Evolutionary conservation across 1,140 invertebrate genomes (phyloP).

Genomic region (Leptoteleia sp.): DNA sequence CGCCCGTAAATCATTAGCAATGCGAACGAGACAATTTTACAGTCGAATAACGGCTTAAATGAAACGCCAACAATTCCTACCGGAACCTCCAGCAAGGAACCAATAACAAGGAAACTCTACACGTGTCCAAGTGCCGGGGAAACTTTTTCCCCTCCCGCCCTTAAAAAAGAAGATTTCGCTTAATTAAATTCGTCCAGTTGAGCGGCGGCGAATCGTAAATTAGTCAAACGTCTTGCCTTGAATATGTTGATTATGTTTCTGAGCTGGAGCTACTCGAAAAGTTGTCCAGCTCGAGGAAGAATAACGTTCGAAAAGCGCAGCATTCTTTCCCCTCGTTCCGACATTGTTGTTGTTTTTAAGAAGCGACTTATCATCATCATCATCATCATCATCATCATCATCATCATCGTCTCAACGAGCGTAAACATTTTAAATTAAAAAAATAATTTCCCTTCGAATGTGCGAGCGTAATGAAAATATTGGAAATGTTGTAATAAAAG

Average conservation of each 20-base stretch:
- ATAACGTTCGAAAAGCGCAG: too few species aligned
- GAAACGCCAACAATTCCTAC: constrained; percentile 16
- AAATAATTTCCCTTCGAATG: too few species aligned
- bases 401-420: too few species aligned
- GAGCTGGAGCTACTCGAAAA: too few species aligned
- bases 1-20: constrained; percentile 27
- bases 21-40: constrained; percentile 21
- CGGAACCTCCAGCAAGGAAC: constrained; percentile 7
- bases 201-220: constrained; percentile 25
- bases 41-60: constrained; percentile 21
- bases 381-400: too few species aligned
- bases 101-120: constrained; percentile 26
- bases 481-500: too few species aligned
- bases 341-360: too few species aligned
- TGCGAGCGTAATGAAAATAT: too few species aligned
- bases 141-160: constrained; percentile 4
- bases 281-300: too few species aligned
- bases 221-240: constrained; percentile 13
- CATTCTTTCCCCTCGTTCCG: too few species aligned
- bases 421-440: too few species aligned
- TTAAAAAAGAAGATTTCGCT: not conserved
- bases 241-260: constrained; percentile 2
- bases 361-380: too few species aligned
- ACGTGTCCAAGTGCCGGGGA: constrained; percentile 8
- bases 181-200: constrained; percentile 35